Evolutionary conservation across 2,113 vertebrate species (phyloP), one percentile per base, ranked within the genome.

Genomic region (Microtus ochrogaster): DNA sequence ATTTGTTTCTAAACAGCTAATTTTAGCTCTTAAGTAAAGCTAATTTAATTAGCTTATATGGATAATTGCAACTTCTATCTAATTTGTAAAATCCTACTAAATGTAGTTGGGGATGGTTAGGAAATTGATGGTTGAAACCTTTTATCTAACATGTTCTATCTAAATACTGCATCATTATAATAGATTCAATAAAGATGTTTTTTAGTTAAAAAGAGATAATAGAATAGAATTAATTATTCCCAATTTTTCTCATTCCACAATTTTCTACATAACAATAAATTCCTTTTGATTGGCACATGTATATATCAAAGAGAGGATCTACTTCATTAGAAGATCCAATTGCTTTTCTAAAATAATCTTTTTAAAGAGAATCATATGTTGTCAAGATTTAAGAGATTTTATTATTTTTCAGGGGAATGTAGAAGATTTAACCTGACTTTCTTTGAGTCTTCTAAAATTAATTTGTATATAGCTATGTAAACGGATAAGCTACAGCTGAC

Each of bases 11-110:
- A 6, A 21, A 12, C 82, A 93, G 92, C 70, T 72, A 12, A 81
- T 94, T 77, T 96, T 74, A 63, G 8, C 21, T 36, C 86, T 90
- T 94, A 94, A 96, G 88, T 95, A 9, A 92, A 95, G 17, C 6
- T 68, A 96, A 84, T 89, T 87, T 91, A 92, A 94, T 97, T 96
- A 94, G 36, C 47, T 65, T 36, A 30, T 61, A 74, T 84, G 36
- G 87, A 61, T 22, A 79, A 94, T 88, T 4, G 17, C 41, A 89
- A 70, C n/a, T 94, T 58, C 70, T 90, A 92, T 44, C 26, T 88
- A 95, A 85, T 93, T 97, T 97, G 90, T n/a, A 93, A 90, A 78
- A 70, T 91, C n/a, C 26, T 72, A 30, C 19, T 36, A 88, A 88
- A 52, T 87, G 61, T 72, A 72, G 44, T 68, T 77, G 33, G 79